Percentiles rank a stretch among this genome's conserved stretches.
Conservation (phyloP, 1,140 invertebrate species). For the Spodoptera frugiperda region DNA sequence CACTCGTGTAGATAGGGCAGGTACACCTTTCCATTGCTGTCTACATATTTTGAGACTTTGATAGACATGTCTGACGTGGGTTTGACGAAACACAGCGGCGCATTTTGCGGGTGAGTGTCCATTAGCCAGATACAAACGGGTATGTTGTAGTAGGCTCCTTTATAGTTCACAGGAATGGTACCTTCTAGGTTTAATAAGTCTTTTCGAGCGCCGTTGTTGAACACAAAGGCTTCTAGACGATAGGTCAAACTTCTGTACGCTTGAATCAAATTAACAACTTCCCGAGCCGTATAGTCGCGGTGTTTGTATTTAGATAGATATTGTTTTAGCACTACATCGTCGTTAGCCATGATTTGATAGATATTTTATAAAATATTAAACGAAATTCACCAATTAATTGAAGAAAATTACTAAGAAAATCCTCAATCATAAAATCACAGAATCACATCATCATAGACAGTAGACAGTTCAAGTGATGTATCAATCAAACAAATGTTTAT, state of each 20-base stretch:
- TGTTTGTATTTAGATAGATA: conserved; percentile 90
- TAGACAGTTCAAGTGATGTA: conserved; percentile 21
- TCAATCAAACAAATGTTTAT: not conserved
- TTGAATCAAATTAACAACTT: conserved; percentile 90
- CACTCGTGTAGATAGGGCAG: conserved; percentile 99
- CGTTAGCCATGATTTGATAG: conserved; percentile 72
- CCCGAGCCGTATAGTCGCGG: conserved; percentile 91
- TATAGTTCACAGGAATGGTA: conserved; percentile 97
- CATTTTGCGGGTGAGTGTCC: conserved; percentile 98
- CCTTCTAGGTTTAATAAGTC: conserved; percentile 95
- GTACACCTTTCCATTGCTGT: conserved; percentile 98
- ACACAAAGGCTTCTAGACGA: conserved; percentile 89
- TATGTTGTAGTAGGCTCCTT: conserved; percentile 97
- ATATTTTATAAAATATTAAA: conserved; percentile 22
- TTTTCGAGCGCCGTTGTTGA: conserved; percentile 95
- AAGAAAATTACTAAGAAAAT: conserved; percentile 14
- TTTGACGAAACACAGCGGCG: conserved; percentile 99
- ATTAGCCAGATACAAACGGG: conserved; percentile 98
- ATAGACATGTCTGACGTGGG: conserved; percentile 98
- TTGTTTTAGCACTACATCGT: conserved; percentile 86
- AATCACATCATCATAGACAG: conserved; percentile 25
- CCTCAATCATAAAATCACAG: conserved; percentile 30
- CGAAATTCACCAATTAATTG: conserved; percentile 24
- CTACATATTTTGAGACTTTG: conserved; percentile 97
- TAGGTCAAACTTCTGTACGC: conserved; percentile 90